These are phyloP conservation scores for Lymantria dispar DNA, from an alignment of 2,888 invertebrate genomes.

Conservation along the genomic window DNA sequence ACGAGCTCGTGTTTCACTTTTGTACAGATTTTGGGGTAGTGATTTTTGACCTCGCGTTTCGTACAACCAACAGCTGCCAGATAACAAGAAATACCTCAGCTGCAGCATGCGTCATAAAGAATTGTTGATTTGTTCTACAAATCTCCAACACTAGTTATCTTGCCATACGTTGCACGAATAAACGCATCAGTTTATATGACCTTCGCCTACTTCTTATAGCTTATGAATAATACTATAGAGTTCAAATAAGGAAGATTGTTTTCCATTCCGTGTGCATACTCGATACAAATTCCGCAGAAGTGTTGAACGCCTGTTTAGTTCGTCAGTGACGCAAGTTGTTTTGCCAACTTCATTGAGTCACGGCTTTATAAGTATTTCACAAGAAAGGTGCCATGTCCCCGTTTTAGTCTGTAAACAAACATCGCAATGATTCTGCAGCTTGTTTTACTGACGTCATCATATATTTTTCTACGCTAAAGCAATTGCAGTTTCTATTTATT, in stretches of 20 bases:
- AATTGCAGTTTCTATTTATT: neutral
- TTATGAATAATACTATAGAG: neutral
- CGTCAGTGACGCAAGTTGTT: conserved; percentile 67
- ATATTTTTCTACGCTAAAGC: conserved; percentile 12
- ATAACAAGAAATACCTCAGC: too few species aligned
- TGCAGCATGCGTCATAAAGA: too few species aligned
- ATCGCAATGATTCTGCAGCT: conserved; percentile 23
- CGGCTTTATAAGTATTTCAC: conserved; percentile 58
- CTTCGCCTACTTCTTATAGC: too few species aligned
- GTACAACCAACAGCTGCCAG: too few species aligned
- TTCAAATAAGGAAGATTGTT: conserved; percentile 13
- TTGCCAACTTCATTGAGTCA: conserved; percentile 68
- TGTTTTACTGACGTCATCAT: conserved; percentile 13
- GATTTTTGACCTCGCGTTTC: too few species aligned
- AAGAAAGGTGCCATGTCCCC: conserved; percentile 67
- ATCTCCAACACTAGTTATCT: too few species aligned
- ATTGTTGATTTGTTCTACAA: too few species aligned
- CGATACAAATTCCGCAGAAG: conserved; percentile 16
- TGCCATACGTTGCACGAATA: too few species aligned
- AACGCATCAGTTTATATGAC: too few species aligned
- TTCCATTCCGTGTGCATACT: conserved; percentile 11
- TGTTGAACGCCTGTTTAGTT: conserved; percentile 18
- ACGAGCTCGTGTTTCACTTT: too few species aligned
- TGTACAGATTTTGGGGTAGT: too few species aligned
- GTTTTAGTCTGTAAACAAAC: conserved; percentile 66